Evolutionary conservation across 2,888 invertebrate species (phyloP), one percentile per base, ranked within the genome.

Genomic region (Plagiodera versicolora): DNA sequence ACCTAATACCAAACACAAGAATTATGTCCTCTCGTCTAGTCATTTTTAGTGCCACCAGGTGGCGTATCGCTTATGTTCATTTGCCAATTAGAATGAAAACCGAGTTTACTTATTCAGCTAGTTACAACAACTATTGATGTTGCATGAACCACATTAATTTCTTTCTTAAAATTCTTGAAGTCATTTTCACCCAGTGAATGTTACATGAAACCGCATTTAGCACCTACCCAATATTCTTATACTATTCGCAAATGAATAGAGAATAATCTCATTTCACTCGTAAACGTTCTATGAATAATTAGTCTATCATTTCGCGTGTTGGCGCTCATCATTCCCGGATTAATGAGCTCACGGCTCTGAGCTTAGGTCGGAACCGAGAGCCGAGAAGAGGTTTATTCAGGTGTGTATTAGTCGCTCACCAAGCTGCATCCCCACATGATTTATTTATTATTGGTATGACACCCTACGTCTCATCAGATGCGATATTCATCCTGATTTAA

Each of bases 241-340:
- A 32, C 32, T 11, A 11, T 32, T 11, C 32, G 9, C 39, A 39
- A 39, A 39, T 39, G 39, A 39, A 39, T 39, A 39, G 39, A 2
- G n/a, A 39, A 39, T n/a, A 11, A 14, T 39, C 39, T 39, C 39
- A n/a, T 39, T 39, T 39, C 39, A 39, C 39, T 39, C 14, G 39
- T 61, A 45, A 57, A 61, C 46, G 61, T 52, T 28, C 56, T 50
- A 61, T 61, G 61, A 61, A 57, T 61, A 39, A 39, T 39, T 39
- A 61, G 53, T 61, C 61, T 57, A 61, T 61, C 57, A 48, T 24
- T 10, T 44, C 17, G 53, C 45, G 39, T 50, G 28, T 16, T 24
- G 6, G 30, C 50, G 17, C 50, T 50, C 50, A 16, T 50, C 50
- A 18, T 51, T 32, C 17, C 44, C 16, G 53, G 53, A 53, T 53